A percentile compares a stretch with the other conserved stretches of the same genome.
Conservation (phyloP, 2,888 invertebrate species). For the Trissonchulus latispiculum region DNA sequence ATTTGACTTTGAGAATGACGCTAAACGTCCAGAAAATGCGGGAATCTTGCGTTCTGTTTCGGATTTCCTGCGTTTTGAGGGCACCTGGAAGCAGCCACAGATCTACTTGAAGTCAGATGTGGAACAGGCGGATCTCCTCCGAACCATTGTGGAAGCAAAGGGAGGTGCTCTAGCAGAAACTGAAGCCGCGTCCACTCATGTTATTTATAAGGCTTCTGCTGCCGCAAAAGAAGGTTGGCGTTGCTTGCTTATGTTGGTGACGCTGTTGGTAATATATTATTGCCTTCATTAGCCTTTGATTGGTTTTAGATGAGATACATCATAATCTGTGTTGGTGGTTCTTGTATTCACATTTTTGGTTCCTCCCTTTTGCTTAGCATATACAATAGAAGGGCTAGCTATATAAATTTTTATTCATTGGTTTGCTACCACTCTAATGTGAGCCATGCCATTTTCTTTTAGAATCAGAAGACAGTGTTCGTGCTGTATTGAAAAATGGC, state of each 20-base stretch:
- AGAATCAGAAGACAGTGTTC: constrained; percentile 7
- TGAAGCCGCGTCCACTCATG: constrained; percentile 76
- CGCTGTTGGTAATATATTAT: no score
- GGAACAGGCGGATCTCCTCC: neutral
- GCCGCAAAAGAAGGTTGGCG: no score
- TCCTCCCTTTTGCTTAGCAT: no score
- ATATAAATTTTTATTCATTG: no score
- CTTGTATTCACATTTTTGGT: no score
- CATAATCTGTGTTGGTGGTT: no score
- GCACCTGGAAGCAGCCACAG: constrained; percentile 1
- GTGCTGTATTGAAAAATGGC: constrained; percentile 67
- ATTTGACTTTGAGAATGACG: constrained; percentile 62
- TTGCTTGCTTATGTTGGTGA: no score
- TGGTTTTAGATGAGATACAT: no score
- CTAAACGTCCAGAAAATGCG: constrained; percentile 76
- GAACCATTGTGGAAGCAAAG: neutral
- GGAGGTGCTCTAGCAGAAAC: constrained; percentile 38
- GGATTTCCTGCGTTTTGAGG: constrained; percentile 14
- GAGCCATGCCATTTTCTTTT: no score
- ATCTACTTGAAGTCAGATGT: constrained; percentile 19
- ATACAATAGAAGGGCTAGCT: no score
- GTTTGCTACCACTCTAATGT: no score
- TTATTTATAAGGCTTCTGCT: constrained; percentile 62
- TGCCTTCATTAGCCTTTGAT: no score
- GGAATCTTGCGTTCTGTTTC: constrained; percentile 63